Conservation (phyloP, 2,113 vertebrate genomes). For the Coptodon rendalli region DNA sequence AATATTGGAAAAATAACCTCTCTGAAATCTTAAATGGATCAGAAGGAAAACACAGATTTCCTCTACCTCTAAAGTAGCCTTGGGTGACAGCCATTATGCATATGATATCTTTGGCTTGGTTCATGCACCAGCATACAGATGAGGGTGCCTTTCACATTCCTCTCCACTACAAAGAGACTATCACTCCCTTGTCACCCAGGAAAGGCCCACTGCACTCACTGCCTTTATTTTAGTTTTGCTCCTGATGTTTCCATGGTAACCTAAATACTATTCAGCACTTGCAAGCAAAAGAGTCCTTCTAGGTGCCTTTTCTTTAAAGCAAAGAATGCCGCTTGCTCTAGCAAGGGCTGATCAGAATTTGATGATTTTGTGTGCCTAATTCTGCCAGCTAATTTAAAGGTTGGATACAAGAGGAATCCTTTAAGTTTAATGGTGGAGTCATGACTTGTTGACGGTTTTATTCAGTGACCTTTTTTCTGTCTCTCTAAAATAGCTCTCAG, state of each 20-base stretch:
- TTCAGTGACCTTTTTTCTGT: neutral
- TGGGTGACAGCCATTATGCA: slow-evolving; percentile 22
- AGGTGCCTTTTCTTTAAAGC: slow-evolving; percentile 33
- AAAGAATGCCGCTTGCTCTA: slow-evolving; percentile 18
- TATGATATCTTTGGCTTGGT: slow-evolving; percentile 42
- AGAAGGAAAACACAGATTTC: slow-evolving; percentile 3
- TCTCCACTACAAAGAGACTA: slow-evolving; percentile 52
- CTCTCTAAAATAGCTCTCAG: neutral
- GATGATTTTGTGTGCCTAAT: neutral
- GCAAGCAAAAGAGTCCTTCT: slow-evolving; percentile 22
- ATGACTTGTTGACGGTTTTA: neutral
- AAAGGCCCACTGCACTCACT: slow-evolving; percentile 15
- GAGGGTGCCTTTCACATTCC: slow-evolving; percentile 57
- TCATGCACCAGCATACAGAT: slow-evolving; percentile 51
- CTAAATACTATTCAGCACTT: slow-evolving; percentile 49
- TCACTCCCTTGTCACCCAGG: slow-evolving; percentile 42
- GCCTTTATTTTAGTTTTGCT: slow-evolving; percentile 54
- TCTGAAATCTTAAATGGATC: slow-evolving; percentile 19
- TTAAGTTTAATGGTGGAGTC: neutral
- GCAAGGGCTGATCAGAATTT: neutral
- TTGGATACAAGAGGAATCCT: neutral
- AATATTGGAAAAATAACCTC: neutral
- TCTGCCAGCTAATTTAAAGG: neutral
- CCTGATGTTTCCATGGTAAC: slow-evolving; percentile 57
- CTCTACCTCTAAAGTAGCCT: slow-evolving; percentile 9